Conservation (phyloP, 2,113 vertebrate genomes). For the Cyanocitta stelleri region DNA sequence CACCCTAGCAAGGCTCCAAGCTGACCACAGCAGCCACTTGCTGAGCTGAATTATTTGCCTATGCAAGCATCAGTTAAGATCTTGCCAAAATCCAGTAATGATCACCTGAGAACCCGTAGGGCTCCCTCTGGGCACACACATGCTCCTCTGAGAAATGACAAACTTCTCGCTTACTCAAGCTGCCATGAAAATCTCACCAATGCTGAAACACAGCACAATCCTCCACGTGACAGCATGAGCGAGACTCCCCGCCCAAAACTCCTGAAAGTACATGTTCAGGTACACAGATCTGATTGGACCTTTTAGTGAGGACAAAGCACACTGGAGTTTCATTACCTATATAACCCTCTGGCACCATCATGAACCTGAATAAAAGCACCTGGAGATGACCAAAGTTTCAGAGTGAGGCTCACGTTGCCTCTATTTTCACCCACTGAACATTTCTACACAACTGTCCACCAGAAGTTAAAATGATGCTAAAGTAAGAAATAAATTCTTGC, state of each 20-base stretch:
- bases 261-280: neutral
- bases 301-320: neutral
- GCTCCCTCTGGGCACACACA: neutral
- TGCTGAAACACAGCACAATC: neutral
- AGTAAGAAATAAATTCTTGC: neutral
- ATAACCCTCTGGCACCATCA: neutral
- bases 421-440: neutral
- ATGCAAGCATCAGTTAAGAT: neutral
- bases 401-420: neutral
- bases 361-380: neutral
- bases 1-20: neutral
- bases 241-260: neutral
- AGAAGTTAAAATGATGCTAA: neutral
- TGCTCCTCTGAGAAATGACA: neutral
- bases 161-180: neutral
- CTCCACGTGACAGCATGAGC: rapidly evolving
- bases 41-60: neutral
- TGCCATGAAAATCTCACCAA: neutral
- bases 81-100: neutral
- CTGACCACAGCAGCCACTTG: neutral
- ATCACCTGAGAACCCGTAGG: neutral
- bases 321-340: neutral
- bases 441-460: neutral
- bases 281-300: neutral
- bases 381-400: neutral